phyloP scores from a whole-genome alignment of 2,888 invertebrate species.

The Alcis repandata region DNA sequence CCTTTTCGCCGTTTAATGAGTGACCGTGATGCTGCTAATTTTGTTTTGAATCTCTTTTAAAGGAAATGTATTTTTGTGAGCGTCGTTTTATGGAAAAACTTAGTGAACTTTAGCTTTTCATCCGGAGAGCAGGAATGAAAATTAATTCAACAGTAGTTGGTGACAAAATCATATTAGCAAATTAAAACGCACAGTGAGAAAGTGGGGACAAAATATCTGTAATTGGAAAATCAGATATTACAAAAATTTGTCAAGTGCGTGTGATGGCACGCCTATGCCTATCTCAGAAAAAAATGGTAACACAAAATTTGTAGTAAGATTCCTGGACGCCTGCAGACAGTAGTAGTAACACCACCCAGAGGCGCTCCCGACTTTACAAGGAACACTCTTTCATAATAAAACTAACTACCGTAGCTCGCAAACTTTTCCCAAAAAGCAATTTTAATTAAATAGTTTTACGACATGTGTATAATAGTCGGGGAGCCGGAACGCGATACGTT shows the following conservation, averaged over 20 bases:
- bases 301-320: too few relatives aligned
- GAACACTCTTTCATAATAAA: background rate
- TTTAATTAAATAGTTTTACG: slow-evolving; percentile 37
- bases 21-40: slow-evolving; percentile 39
- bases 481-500: slow-evolving; percentile 37
- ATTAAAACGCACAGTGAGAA: too few relatives aligned
- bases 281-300: too few relatives aligned
- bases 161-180: too few relatives aligned
- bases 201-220: too few relatives aligned
- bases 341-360: background rate
- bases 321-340: too few relatives aligned
- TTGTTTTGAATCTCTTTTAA: slow-evolving; percentile 25
- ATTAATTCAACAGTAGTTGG: too few relatives aligned
- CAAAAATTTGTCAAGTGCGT: too few relatives aligned
- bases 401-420: slow-evolving; percentile 1
- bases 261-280: too few relatives aligned
- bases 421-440: slow-evolving; percentile 20
- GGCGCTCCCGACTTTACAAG: background rate
- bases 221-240: too few relatives aligned
- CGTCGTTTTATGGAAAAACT: background rate
- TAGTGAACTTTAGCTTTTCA: background rate
- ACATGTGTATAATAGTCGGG: slow-evolving; percentile 22
- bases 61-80: background rate
- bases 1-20: slow-evolving; percentile 36
- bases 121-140: too few relatives aligned